Conservation (phyloP, 2,797 vertebrate genomes). For the Lindbergichthys nudifrons region DNA sequence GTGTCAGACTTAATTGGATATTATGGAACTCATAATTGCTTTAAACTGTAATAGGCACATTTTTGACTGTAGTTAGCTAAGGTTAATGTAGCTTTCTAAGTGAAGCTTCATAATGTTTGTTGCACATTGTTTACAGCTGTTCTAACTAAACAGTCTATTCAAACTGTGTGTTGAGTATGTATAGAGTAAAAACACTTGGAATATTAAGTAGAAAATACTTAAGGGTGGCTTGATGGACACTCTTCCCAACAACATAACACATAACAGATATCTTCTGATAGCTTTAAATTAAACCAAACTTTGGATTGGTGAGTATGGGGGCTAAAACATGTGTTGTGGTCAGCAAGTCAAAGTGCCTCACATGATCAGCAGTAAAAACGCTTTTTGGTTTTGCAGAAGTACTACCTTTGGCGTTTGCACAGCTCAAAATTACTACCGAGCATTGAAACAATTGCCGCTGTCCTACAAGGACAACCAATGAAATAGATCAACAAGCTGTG, state of each 20-base stretch:
- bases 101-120: conserved; percentile 21
- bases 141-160: neutral
- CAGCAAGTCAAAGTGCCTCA: too few relatives aligned
- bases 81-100: conserved; percentile 54
- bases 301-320: neutral
- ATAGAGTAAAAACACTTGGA: neutral
- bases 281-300: neutral
- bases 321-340: neutral
- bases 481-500: too few relatives aligned
- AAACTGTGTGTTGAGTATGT: neutral
- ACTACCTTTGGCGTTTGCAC: too few relatives aligned
- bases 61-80: conserved; percentile 46
- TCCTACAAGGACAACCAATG: too few relatives aligned
- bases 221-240: neutral
- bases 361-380: too few relatives aligned
- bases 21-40: conserved; percentile 28
- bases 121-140: conserved; percentile 27
- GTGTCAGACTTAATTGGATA: conserved; percentile 16
- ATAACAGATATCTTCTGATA: neutral
- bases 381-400: too few relatives aligned
- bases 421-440: too few relatives aligned
- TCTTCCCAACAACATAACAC: neutral
- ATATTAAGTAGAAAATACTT: neutral
- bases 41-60: conserved; percentile 23
- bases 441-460: too few relatives aligned